phyloP scores from a whole-genome alignment of 2,113 vertebrate genomes.

The Barnardius zonarius region DNA sequence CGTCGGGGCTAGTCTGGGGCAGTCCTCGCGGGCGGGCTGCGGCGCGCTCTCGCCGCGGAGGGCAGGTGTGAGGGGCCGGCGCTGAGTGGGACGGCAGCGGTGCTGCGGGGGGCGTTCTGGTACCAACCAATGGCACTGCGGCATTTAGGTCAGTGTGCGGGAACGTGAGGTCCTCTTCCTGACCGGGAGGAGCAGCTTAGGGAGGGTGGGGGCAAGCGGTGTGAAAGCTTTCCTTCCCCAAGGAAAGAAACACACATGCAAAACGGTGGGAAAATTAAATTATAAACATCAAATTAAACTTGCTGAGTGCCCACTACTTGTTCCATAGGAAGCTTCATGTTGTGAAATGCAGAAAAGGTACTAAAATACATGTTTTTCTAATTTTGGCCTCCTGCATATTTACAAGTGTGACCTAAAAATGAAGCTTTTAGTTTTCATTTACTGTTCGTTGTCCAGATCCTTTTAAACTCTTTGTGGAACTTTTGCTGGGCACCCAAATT shows the following conservation, averaged over 20 bases:
- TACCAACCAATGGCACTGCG: accelerated
- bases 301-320: too few species aligned
- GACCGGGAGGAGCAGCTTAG: accelerated
- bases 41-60: neutral
- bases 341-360: neutral
- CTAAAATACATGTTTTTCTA: neutral
- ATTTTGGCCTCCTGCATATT: neutral
- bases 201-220: accelerated
- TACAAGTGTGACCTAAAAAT: neutral
- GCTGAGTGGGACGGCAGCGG: accelerated
- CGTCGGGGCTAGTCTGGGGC: too few species aligned
- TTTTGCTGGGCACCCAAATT: neutral
- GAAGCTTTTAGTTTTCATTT: neutral
- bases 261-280: neutral
- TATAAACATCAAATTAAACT: neutral
- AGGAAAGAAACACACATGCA: neutral
- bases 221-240: neutral
- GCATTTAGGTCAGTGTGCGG: accelerated
- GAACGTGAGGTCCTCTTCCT: accelerated
- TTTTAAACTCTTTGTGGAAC: neutral
- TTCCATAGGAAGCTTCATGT: neutral
- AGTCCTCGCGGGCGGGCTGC: too few species aligned
- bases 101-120: accelerated
- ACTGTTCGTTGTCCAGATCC: neutral
- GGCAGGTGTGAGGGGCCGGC: neutral